Conservation (phyloP, 2,888 invertebrate genomes). For the Epistrophella euchroma region DNA sequence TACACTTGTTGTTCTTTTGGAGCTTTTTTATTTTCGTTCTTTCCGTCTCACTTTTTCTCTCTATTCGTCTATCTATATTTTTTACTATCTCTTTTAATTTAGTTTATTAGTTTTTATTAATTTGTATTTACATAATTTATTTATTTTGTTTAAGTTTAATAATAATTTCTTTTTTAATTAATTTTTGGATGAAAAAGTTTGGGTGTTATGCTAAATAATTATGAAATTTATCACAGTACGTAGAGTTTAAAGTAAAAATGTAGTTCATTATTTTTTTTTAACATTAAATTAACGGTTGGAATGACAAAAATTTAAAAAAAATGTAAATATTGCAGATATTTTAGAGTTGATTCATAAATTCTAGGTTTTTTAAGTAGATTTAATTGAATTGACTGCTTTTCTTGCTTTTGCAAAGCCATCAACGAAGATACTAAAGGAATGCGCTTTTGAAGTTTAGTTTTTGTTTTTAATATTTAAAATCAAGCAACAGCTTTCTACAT, state of each 20-base stretch:
- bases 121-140: constrained; percentile 32
- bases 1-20: constrained; percentile 83
- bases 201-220: constrained; percentile 69
- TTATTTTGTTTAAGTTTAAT: constrained; percentile 45
- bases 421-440: constrained; percentile 25
- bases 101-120: constrained; percentile 53
- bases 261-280: constrained; percentile 42
- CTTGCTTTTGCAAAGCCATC: constrained; percentile 16
- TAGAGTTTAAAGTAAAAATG: constrained; percentile 51
- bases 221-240: constrained; percentile 35
- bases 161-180: constrained; percentile 48
- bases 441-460: constrained; percentile 36
- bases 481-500: constrained; percentile 10
- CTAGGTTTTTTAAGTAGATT: constrained; percentile 44
- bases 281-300: constrained; percentile 60
- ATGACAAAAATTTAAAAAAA: constrained; percentile 34
- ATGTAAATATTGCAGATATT: constrained; percentile 75
- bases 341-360: constrained; percentile 64
- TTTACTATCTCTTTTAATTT: constrained; percentile 59
- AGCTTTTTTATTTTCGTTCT: constrained; percentile 80
- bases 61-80: constrained; percentile 38
- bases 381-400: constrained; percentile 52
- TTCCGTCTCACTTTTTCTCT: constrained; percentile 31
- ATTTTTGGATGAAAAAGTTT: constrained; percentile 69
- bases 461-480: background rate